phyloP scores from a whole-genome alignment of 2,113 vertebrate genomes.

The Haemorhous mexicanus region DNA sequence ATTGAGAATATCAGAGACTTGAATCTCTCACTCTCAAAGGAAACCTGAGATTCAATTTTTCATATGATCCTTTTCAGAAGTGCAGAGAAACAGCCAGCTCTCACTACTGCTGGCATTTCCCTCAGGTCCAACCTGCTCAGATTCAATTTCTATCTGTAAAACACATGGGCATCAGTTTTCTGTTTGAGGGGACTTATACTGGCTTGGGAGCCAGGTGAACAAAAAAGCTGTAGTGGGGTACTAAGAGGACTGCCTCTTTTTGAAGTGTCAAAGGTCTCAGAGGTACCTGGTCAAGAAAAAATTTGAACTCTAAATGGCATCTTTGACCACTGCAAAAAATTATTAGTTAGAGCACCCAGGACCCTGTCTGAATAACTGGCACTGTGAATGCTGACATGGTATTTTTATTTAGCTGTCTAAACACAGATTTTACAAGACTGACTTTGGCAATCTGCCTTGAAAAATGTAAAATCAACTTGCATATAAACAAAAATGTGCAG shows the following conservation, averaged over 20 bases:
- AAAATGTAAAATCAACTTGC: neutral
- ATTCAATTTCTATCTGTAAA: neutral
- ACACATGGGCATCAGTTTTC: neutral
- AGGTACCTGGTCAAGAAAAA: neutral
- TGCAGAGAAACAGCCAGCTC: neutral
- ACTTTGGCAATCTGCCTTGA: neutral
- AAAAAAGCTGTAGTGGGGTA: neutral
- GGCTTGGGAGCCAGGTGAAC: neutral
- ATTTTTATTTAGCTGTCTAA: neutral
- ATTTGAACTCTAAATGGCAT: neutral
- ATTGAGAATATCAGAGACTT: neutral
- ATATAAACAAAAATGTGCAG: neutral
- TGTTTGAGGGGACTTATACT: neutral
- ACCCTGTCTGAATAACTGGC: neutral
- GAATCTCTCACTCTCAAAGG: neutral
- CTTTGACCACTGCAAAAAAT: neutral
- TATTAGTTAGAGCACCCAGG: neutral
- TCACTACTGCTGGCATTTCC: neutral
- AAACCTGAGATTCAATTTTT: neutral
- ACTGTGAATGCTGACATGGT: fast-evolving
- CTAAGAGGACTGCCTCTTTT: neutral
- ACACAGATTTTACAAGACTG: neutral
- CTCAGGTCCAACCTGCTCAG: neutral
- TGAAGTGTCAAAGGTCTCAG: neutral
- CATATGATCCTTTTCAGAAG: neutral